These are phyloP conservation scores for Lobophora halterata DNA, from an alignment of 2,888 invertebrate species.

Conservation along the genomic window DNA sequence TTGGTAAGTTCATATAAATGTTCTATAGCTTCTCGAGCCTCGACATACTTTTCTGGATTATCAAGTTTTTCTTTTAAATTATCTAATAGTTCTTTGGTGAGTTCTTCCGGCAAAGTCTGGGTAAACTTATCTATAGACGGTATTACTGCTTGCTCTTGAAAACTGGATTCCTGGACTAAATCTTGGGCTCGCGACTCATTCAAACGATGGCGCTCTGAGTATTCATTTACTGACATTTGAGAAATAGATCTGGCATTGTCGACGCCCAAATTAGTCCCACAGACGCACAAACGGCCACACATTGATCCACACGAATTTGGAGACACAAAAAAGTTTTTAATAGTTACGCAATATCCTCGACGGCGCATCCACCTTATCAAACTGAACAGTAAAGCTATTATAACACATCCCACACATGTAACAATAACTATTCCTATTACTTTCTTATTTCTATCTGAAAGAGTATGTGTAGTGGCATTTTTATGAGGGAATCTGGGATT, in stretches of 20 bases:
- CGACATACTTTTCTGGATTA: conserved; percentile 86
- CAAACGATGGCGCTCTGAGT: conserved; percentile 81
- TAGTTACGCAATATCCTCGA: conserved; percentile 74
- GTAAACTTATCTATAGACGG: conserved; percentile 83
- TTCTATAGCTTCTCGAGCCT: conserved; percentile 89
- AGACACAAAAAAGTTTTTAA: conserved; percentile 64
- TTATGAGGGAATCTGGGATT: conserved; percentile 73
- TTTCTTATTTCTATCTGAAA: conserved; percentile 62
- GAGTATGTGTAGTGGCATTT: conserved; percentile 39
- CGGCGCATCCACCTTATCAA: conserved; percentile 80
- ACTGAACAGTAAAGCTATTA: conserved; percentile 77
- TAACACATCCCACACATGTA: conserved; percentile 71
- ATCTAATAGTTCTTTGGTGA: conserved; percentile 86
- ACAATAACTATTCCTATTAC: conserved; percentile 76
- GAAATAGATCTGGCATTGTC: conserved; percentile 83
- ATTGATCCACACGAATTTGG: conserved; percentile 60
- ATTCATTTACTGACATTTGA: conserved; percentile 81
- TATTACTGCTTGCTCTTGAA: conserved; percentile 46
- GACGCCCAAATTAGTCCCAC: conserved; percentile 68
- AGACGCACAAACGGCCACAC: conserved; percentile 60
- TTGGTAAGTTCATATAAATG: conserved; percentile 88
- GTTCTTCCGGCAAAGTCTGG: conserved; percentile 87
- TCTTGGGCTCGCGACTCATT: conserved; percentile 79
- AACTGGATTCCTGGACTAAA: conserved; percentile 50
- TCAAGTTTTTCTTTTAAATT: conserved; percentile 85